These are phyloP conservation scores for Lepidurus apus DNA, from an alignment of 1,140 invertebrate species.

Conservation along the genomic window DNA sequence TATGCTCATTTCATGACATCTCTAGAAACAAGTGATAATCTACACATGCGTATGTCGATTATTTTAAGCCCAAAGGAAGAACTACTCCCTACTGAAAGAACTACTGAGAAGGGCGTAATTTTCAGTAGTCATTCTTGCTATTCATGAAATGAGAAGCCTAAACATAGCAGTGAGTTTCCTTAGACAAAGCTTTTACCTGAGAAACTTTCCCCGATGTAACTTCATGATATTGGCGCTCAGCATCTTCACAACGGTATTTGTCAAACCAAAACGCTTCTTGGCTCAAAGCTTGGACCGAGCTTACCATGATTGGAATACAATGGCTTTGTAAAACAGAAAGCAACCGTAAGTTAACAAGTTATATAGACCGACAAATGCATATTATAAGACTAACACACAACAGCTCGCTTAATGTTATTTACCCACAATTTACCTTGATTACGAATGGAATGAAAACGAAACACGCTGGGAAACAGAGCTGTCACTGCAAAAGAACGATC, in stretches of 20 bases:
- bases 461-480: too few species aligned
- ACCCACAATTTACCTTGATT: too few species aligned
- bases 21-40: too few species aligned
- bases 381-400: background rate
- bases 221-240: conserved; percentile 56
- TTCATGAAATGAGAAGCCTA: background rate
- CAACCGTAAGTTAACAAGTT: background rate
- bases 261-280: conserved; percentile 57
- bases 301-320: background rate
- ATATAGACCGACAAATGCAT: too few species aligned
- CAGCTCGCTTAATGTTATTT: background rate
- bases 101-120: background rate
- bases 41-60: too few species aligned
- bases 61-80: too few species aligned
- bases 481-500: too few species aligned
- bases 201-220: background rate
- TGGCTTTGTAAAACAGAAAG: background rate
- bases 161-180: conserved; percentile 44
- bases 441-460: too few species aligned
- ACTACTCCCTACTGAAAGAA: background rate
- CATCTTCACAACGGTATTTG: conserved; percentile 56
- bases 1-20: too few species aligned
- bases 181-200: conserved; percentile 45
- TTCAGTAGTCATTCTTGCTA: background rate
- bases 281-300: conserved; percentile 41